Evolutionary conservation across 2,797 vertebrate species (phyloP).

Genomic region (Labeo calbasu): DNA sequence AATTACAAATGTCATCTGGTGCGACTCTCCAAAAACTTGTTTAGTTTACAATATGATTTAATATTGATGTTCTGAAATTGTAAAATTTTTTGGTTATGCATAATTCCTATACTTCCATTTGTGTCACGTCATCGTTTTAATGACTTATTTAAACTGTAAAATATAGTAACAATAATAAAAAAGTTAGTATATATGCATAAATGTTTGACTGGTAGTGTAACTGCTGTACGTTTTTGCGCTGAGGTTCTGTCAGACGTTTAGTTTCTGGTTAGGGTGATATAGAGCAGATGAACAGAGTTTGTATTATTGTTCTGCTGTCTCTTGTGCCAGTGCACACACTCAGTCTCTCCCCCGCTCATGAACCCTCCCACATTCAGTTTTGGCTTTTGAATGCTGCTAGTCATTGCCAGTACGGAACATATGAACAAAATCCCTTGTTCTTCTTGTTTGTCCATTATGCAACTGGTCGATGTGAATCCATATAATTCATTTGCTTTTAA

Average conservation of each 20-base stretch:
- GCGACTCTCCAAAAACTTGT: too few species aligned
- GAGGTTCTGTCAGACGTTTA: not conserved
- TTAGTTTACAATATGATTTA: not conserved
- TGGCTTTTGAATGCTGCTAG: constrained; percentile 66
- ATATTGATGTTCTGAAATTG: not conserved
- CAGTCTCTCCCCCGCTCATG: constrained; percentile 19
- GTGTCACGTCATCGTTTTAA: not conserved
- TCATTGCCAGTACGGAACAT: constrained; percentile 68
- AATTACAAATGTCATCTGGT: too few species aligned
- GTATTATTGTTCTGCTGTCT: constrained; percentile 16
- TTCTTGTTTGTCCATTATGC: constrained; percentile 63
- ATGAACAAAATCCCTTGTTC: constrained; percentile 68
- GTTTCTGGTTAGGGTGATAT: constrained; percentile 11
- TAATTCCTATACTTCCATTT: not conserved
- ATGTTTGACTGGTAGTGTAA: constrained; percentile 1
- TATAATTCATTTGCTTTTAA: constrained; percentile 64
- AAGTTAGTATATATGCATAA: not conserved
- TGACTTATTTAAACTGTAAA: not conserved
- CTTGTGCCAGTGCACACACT: constrained; percentile 36
- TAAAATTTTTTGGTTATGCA: not conserved
- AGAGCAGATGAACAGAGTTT: constrained; percentile 39
- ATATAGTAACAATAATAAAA: not conserved
- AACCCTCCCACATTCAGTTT: constrained; percentile 55
- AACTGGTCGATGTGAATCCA: constrained; percentile 63
- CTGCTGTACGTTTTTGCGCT: not conserved